Evolutionary conservation across 2,888 invertebrate species (phyloP), one percentile per base, ranked within the genome.

Genomic region (Muschampia plurimacula): DNA sequence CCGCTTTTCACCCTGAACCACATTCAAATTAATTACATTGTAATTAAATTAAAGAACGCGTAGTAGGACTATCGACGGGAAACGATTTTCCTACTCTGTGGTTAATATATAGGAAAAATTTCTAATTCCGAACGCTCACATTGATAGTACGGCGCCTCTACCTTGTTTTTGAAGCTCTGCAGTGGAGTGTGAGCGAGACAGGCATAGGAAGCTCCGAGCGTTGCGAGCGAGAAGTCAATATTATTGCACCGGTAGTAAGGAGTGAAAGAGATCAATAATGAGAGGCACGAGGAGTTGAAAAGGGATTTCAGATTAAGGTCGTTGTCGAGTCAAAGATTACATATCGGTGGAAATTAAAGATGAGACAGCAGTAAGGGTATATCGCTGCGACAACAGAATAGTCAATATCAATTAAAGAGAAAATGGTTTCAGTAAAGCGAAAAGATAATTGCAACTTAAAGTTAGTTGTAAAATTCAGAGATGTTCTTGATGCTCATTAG

Each of bases 251-350:
- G 93, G 93, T 93, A 92, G 93, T 92, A 91, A 94, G 92, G 93
- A 94, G 93, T 93, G 93, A 94, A 94, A 94, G 93, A 94, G 93
- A 94, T 94, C 93, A 92, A 94, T 94, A 94, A 93, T 93, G 93
- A 93, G 93, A 92, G 89, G 89, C 91, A 90, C 92, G 93, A 93
- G 89, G 93, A 93, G 93, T 94, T 93, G 93, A 93, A 94, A 94
- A 94, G 93, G 93, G 93, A 94, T 94, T 94, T 93, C 93, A 94
- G 93, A 94, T 94, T 94, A 94, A 94, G 93, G 93, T 93, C 93
- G 93, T 93, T 92, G 90, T 91, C 88, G 90, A 87, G 88, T 82
- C 93, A 93, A 88, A 93, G 93, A 93, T 83, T 86, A 91, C 78
- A 80, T 82, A 79, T 79, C 78, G 81, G 84, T 84, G 88, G 81